Percentiles rank a stretch among this genome's conserved stretches.
phyloP scores from a whole-genome alignment of 2,888 invertebrate genomes.

The Lepidonotus clava region DNA sequence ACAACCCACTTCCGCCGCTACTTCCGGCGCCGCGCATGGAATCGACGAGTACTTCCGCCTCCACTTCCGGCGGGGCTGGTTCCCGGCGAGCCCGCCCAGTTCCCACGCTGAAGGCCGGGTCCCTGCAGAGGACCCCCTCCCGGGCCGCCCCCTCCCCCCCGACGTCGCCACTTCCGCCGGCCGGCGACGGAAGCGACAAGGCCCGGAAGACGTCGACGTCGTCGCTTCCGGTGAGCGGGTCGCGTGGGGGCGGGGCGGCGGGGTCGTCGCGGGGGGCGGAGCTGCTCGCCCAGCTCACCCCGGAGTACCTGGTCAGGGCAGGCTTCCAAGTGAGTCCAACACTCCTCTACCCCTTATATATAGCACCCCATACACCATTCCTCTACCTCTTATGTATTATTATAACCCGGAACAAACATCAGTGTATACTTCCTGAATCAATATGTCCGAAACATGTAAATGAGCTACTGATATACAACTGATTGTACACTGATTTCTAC shows the following conservation, averaged over 20 bases:
- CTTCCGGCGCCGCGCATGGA: background rate
- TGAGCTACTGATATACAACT: too few relatives aligned
- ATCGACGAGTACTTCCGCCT: background rate
- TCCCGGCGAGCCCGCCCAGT: background rate
- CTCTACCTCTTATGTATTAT: too few relatives aligned
- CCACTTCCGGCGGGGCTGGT: background rate
- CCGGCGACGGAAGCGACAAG: too few relatives aligned
- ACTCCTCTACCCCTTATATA: too few relatives aligned
- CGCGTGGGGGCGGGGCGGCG: background rate
- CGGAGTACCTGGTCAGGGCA: background rate
- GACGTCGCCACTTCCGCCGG: background rate
- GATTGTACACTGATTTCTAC: too few relatives aligned
- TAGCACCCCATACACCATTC: too few relatives aligned
- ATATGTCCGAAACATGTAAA: too few relatives aligned
- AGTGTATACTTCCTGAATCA: too few relatives aligned
- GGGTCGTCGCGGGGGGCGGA: background rate
- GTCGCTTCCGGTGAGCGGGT: background rate
- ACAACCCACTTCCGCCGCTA: background rate
- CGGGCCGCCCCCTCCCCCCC: background rate
- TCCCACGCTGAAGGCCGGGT: constrained; percentile 8
- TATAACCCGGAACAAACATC: too few relatives aligned
- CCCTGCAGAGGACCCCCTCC: constrained; percentile 2
- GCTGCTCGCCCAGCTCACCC: background rate
- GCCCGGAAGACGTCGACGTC: background rate
- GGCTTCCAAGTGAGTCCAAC: constrained; percentile 25